Percentiles rank a stretch among this genome's conserved stretches.
These are phyloP conservation scores for Rhogogaster chlorosoma DNA, from an alignment of 2,888 invertebrate genomes.

Conservation along the genomic window DNA sequence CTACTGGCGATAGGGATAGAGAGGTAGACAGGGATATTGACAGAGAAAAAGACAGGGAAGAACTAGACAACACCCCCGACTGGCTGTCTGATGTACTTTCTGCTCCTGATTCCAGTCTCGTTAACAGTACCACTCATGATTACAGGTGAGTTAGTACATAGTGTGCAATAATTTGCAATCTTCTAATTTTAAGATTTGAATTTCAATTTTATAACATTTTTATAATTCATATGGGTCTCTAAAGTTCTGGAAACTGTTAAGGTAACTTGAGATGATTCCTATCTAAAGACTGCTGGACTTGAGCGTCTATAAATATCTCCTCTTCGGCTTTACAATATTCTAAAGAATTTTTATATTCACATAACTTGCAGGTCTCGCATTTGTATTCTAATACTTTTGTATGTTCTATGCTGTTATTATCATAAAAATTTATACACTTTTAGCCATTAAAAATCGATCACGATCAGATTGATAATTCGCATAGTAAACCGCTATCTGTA, in stretches of 20 bases:
- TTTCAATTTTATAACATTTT: constrained; percentile 53
- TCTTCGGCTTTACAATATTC: constrained; percentile 37
- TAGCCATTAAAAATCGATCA: background rate
- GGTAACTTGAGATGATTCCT: constrained; percentile 42
- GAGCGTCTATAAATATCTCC: constrained; percentile 34
- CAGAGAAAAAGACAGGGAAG: constrained; percentile 77
- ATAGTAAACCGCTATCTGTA: constrained; percentile 8
- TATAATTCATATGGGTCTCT: constrained; percentile 41
- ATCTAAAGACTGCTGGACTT: constrained; percentile 35
- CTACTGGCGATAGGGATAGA: constrained; percentile 65
- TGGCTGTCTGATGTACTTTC: constrained; percentile 82
- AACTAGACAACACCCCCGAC: constrained; percentile 77
- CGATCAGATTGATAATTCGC: background rate
- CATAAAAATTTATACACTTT: background rate
- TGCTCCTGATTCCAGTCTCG: constrained; percentile 78
- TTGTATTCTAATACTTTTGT: constrained; percentile 25
- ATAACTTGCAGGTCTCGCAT: constrained; percentile 25
- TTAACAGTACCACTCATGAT: constrained; percentile 75
- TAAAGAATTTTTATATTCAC: constrained; percentile 8
- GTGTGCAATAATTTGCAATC: constrained; percentile 56
- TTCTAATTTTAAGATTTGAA: constrained; percentile 56
- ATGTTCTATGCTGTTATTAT: background rate
- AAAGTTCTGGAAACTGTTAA: constrained; percentile 45
- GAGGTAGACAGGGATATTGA: constrained; percentile 80
- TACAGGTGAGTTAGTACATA: constrained; percentile 73